Conservation (phyloP, 2,797 vertebrate genomes). For the Tangara arthus region DNA sequence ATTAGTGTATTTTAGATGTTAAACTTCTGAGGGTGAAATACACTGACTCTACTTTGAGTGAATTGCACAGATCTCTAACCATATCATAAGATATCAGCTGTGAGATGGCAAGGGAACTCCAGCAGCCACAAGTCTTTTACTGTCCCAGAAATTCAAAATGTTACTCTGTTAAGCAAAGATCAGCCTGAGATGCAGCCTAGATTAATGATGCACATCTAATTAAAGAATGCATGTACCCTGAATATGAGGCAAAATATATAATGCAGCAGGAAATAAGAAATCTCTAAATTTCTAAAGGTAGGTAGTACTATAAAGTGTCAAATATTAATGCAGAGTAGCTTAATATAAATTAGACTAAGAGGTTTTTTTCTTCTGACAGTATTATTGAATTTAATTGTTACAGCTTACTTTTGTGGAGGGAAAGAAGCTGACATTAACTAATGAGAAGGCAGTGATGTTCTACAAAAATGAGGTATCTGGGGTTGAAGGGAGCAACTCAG, state of each 20-base stretch:
- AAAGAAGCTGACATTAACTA: not conserved
- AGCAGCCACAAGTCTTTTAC: not conserved
- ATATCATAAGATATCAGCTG: not conserved
- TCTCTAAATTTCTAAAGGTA: conserved; percentile 52
- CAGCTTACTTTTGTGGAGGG: not conserved
- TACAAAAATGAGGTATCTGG: not conserved
- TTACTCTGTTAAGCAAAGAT: not conserved
- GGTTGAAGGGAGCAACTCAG: not conserved
- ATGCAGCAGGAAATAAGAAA: conserved; percentile 8
- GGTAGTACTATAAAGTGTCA: conserved; percentile 57
- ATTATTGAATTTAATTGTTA: not conserved
- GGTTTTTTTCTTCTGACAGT: not conserved
- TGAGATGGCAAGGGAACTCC: not conserved
- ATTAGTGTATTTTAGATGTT: not conserved
- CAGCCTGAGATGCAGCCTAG: not conserved
- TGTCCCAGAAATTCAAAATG: not conserved
- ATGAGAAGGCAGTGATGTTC: rapidly evolving
- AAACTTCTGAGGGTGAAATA: not conserved
- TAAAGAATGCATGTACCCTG: conserved; percentile 46
- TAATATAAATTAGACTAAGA: conserved; percentile 53
- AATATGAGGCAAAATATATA: conserved; percentile 31
- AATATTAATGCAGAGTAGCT: conserved; percentile 30
- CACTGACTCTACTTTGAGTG: not conserved
- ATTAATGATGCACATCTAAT: conserved; percentile 65
- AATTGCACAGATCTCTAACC: not conserved